Percentiles rank a stretch among this genome's conserved stretches.
These are phyloP conservation scores for Ataeniobius toweri DNA, from an alignment of 2,797 vertebrate species.

Conservation along the genomic window DNA sequence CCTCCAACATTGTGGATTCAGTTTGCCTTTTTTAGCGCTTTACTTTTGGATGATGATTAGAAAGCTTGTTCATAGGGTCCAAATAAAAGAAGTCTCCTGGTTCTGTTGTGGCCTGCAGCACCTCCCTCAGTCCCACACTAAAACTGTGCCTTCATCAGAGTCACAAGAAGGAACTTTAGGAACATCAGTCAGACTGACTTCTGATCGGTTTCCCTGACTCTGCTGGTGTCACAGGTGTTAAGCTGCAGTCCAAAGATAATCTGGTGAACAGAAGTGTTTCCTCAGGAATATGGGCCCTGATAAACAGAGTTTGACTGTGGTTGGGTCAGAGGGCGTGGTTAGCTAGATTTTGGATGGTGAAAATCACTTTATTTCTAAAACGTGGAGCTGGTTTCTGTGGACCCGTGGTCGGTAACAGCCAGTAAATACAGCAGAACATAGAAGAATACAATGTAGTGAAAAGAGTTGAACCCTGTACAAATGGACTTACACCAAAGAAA, in stretches of 20 bases:
- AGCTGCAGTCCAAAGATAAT: background rate
- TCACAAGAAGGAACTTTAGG: background rate
- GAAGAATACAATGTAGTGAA: slow-evolving; percentile 19
- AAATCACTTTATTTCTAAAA: background rate
- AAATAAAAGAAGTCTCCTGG: background rate
- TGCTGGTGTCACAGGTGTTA: background rate
- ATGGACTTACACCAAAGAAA: slow-evolving; percentile 15
- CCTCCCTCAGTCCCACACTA: background rate
- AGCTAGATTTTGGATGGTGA: background rate
- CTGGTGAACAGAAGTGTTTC: background rate
- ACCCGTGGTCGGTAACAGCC: slow-evolving; percentile 11
- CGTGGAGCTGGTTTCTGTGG: slow-evolving; percentile 3
- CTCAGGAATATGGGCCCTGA: background rate
- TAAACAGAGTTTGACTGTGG: background rate
- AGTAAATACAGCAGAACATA: slow-evolving; percentile 33
- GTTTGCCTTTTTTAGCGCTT: background rate
- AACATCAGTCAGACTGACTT: background rate
- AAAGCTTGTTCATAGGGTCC: background rate
- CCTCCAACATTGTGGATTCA: background rate
- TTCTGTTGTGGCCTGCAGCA: background rate
- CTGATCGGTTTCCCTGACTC: background rate
- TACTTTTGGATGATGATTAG: background rate
- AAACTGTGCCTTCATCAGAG: background rate
- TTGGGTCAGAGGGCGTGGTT: background rate
- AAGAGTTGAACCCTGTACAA: slow-evolving; percentile 51